Evolutionary conservation across 2,888 invertebrate species (phyloP), one percentile per base, ranked within the genome.

Genomic region (Epiblema foenella): DNA sequence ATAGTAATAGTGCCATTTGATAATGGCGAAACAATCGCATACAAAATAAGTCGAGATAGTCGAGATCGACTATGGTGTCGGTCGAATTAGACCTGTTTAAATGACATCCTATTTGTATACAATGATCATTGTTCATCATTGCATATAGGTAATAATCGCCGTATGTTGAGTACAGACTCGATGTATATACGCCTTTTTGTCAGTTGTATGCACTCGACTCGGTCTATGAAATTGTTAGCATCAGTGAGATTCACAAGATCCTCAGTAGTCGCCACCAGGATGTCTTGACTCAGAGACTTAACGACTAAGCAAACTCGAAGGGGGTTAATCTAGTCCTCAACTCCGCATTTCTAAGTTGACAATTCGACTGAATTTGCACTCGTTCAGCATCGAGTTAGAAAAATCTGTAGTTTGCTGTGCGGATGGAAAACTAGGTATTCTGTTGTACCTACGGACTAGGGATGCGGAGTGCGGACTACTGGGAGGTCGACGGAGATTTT

Each of bases 61-160:
- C 29, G 29, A 17, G 68, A 71, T 71, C 39, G 69, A n/a, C 51
- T 60, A 66, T 72, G 65, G 73, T 65, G 73, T 75, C 72, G 86
- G 86, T 77, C 73, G 85, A 85, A 82, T 85, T 78, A 79, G 79
- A 80, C 81, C 81, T 81, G 83, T 82, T 82, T 81, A 78, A 83
- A 80, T 79, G 78, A 78, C 81, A 78, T 76, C 84, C 89, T 84
- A 91, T 93, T 93, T 93, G 93, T 92, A 92, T 90, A 93, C 92
- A 93, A 93, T 93, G 91, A 85, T 83, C 91, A 92, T 93, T 92
- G 92, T 91, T 88, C 81, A 77, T 2, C 18, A 12, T 17, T 9
- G 52, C n/a, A 15, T 18, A 0, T 52, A n/a, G n/a, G n/a, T n/a
- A 39, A 60, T 8, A 49, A 49, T 24, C 5, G 60, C 17, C 46